Conservation (phyloP, 2,113 vertebrate genomes). For the Mystacornis crossleyi region DNA sequence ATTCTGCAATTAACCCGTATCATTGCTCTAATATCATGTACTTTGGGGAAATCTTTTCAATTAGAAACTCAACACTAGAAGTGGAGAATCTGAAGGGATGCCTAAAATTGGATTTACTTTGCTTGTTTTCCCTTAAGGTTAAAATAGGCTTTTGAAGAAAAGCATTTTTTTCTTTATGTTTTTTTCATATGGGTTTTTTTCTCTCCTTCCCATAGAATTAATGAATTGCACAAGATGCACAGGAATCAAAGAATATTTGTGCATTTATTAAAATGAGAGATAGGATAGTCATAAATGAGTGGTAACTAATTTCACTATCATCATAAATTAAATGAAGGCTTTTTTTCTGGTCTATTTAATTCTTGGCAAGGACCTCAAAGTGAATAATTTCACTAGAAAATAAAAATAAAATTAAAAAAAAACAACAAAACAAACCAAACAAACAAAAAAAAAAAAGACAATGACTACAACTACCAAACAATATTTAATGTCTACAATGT, state of each 20-base stretch:
- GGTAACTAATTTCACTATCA: not conserved
- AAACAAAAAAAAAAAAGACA: not conserved
- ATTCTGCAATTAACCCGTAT: constrained; percentile 46
- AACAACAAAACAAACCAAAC: too few species aligned
- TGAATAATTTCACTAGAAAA: not conserved
- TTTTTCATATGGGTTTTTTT: not conserved
- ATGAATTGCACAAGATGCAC: not conserved
- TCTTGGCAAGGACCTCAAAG: not conserved
- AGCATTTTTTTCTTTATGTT: not conserved
- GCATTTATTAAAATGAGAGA: not conserved
- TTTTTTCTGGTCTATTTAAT: not conserved
- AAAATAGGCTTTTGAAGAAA: not conserved
- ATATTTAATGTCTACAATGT: not conserved
- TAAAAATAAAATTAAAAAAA: too few species aligned
- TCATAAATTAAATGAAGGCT: not conserved
- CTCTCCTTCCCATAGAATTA: not conserved
- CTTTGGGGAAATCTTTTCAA: constrained; percentile 57
- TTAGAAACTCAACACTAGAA: constrained; percentile 7
- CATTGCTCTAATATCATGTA: not conserved
- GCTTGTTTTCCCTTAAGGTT: not conserved
- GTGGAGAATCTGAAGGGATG: not conserved
- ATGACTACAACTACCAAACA: not conserved
- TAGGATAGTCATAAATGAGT: not conserved
- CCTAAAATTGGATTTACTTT: constrained; percentile 36
- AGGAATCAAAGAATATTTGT: not conserved